These are phyloP conservation scores for Aelia acuminata DNA, from an alignment of 2,888 invertebrate species.

Conservation along the genomic window DNA sequence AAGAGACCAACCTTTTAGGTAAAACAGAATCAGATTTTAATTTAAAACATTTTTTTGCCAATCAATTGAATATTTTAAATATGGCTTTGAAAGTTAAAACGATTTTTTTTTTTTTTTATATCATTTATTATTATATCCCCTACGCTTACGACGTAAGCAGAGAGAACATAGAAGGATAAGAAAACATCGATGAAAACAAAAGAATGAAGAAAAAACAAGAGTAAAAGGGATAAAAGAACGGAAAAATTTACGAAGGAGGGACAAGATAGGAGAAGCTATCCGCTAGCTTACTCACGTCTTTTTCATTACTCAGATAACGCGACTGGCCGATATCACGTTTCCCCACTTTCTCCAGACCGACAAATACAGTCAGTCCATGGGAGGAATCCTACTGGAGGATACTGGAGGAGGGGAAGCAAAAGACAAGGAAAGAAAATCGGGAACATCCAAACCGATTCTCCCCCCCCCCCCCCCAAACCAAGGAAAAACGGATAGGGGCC, in stretches of 20 bases:
- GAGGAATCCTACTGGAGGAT: conserved; percentile 9
- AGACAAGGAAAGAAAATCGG: background rate
- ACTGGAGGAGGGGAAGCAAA: too few species aligned
- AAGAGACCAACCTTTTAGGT: too few species aligned
- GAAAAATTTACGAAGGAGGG: conserved; percentile 40
- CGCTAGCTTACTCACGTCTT: conserved; percentile 40
- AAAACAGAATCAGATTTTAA: too few species aligned
- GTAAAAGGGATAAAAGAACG: background rate
- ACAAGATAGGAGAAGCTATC: conserved; percentile 18
- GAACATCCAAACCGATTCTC: conserved; percentile 15
- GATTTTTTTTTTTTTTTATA: too few species aligned
- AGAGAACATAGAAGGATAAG: too few species aligned
- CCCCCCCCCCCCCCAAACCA: background rate
- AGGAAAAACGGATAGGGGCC: conserved; percentile 24
- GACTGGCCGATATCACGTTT: conserved; percentile 36
- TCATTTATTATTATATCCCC: too few species aligned
- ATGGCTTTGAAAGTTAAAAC: too few species aligned
- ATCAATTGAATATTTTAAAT: too few species aligned
- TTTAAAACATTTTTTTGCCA: too few species aligned
- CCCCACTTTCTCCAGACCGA: conserved; percentile 44
- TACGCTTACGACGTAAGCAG: too few species aligned
- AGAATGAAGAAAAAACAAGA: background rate
- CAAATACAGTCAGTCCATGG: conserved; percentile 22
- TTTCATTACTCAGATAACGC: conserved; percentile 48
- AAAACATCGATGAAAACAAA: background rate